A percentile compares a stretch with the other conserved stretches of the same genome.
Evolutionary conservation across 2,113 vertebrate species (phyloP).

Genomic region (Sarotherodon lohbergeri): DNA sequence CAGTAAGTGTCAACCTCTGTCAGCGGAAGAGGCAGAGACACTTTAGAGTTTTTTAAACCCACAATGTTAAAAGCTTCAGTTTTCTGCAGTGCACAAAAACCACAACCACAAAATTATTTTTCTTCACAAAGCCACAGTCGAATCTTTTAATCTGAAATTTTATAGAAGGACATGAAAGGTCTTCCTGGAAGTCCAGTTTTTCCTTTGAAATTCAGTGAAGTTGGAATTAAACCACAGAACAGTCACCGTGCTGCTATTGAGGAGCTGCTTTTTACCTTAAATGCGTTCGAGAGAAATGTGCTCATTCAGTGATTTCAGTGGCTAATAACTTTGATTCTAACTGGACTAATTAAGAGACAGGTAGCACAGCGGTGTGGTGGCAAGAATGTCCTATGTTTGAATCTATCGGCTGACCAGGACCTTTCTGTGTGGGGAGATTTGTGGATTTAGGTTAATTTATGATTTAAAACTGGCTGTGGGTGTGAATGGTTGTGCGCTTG

Average conservation of each 20-base stretch:
- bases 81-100: neutral
- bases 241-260: neutral
- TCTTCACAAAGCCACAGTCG: neutral
- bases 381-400: neutral
- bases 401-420: neutral
- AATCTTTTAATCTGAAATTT: neutral
- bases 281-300: neutral
- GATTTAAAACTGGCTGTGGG: rapidly evolving
- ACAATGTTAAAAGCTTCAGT: neutral
- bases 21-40: rapidly evolving
- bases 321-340: neutral
- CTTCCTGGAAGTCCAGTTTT: neutral
- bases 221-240: neutral
- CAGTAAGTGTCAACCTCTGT: conserved; percentile 77
- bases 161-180: neutral
- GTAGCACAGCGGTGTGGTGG: rapidly evolving
- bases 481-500: neutral
- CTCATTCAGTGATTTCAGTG: neutral
- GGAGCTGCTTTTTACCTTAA: neutral
- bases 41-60: neutral
- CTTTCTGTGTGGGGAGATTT: neutral
- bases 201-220: neutral
- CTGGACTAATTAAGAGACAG: neutral
- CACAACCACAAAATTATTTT: neutral
- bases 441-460: neutral